Conservation (phyloP, 2,113 vertebrate species). For the Tiliqua scincoides region DNA sequence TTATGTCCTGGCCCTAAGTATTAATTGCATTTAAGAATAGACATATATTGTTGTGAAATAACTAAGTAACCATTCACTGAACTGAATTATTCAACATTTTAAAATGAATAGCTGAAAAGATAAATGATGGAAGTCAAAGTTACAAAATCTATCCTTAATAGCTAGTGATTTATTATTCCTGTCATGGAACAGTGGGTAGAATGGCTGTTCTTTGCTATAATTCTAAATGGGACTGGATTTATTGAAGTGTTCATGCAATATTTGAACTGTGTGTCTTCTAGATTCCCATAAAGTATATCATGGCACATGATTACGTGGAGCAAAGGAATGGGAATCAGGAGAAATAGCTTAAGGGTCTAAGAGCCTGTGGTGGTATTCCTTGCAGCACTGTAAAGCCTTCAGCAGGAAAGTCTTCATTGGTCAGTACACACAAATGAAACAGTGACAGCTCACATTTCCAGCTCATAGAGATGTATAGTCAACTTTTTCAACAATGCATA, state of each 20-base stretch:
- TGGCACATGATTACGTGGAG: not conserved
- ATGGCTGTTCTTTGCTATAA: not conserved
- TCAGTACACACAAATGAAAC: not conserved
- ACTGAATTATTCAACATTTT: slow-evolving; percentile 18
- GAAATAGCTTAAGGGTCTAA: not conserved
- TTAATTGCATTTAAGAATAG: slow-evolving; percentile 18
- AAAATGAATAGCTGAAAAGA: slow-evolving; percentile 4
- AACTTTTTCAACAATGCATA: not conserved
- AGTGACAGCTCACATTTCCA: not conserved
- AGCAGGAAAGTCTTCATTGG: not conserved
- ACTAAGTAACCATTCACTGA: not conserved
- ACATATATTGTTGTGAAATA: slow-evolving; percentile 1
- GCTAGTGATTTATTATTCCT: slow-evolving; percentile 25
- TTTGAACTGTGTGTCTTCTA: fast-evolving
- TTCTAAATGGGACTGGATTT: slow-evolving; percentile 19
- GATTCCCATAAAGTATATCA: not conserved
- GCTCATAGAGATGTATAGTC: not conserved
- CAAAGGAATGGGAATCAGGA: not conserved
- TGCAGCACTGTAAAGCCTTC: not conserved
- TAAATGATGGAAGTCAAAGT: slow-evolving; percentile 29
- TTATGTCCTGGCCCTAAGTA: not conserved
- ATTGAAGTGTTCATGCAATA: not conserved
- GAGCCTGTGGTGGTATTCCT: not conserved
- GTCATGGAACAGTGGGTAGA: not conserved
- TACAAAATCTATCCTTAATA: not conserved